Evolutionary conservation across 2,797 vertebrate species (phyloP).

Genomic region (Linurgus olivaceus): DNA sequence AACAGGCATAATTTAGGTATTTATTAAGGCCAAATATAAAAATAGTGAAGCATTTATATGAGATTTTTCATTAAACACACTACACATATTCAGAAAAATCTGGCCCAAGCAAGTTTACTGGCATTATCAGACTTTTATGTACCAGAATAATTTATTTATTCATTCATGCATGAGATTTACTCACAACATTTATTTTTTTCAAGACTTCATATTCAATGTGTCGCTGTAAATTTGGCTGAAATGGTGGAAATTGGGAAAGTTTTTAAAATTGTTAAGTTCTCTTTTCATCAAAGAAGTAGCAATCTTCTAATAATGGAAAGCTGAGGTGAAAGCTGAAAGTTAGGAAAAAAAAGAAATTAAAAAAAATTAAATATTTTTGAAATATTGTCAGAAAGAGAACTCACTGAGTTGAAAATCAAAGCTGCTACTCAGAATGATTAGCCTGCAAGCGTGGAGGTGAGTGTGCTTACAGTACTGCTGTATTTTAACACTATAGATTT

Average conservation of each 20-base stretch:
- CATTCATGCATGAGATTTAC: not conserved
- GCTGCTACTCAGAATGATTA: not conserved
- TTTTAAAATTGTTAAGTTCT: not conserved
- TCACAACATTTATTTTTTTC: not conserved
- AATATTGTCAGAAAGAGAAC: slow-evolving; percentile 2
- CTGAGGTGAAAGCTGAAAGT: not conserved
- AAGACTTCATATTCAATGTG: not conserved
- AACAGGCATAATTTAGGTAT: not conserved
- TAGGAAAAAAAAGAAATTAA: not conserved
- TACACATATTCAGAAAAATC: not conserved
- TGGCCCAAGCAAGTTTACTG: not conserved
- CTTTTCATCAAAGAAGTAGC: not conserved
- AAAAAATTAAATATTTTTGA: not conserved
- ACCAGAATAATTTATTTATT: not conserved
- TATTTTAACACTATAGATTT: slow-evolving; percentile 31
- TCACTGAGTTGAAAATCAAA: not conserved
- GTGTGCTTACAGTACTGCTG: not conserved
- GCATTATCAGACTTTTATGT: not conserved
- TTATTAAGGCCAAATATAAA: not conserved
- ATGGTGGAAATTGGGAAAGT: not conserved
- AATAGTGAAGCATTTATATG: not conserved
- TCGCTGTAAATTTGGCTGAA: not conserved
- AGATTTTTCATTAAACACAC: not conserved
- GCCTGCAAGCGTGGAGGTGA: not conserved
- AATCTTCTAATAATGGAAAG: not conserved